Evolutionary conservation across 2,797 vertebrate species (phyloP).

Genomic region (Brachyalestes nurse): DNA sequence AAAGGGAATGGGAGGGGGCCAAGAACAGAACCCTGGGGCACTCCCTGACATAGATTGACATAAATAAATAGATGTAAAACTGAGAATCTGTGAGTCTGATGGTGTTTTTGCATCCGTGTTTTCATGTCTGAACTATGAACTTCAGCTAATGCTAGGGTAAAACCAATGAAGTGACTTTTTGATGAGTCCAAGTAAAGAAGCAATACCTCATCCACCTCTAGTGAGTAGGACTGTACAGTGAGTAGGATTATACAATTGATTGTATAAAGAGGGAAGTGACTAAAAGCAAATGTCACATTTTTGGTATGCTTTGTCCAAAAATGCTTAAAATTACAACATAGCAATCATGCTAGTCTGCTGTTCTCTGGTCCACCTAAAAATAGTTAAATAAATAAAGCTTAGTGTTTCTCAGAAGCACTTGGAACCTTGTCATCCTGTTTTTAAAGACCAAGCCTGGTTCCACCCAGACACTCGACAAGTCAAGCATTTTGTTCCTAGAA

Average conservation of each 20-base stretch:
- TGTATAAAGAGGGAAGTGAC: not conserved
- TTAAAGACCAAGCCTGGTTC: conserved; percentile 10
- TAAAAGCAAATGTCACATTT: not conserved
- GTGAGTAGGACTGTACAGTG: no score
- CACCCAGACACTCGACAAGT: conserved; percentile 42
- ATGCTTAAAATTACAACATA: not conserved
- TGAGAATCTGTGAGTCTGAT: no score
- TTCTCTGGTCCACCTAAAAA: not conserved
- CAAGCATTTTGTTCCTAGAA: conserved; percentile 38
- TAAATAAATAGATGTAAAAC: no score
- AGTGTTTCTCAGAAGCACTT: conserved; percentile 12
- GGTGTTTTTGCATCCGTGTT: no score
- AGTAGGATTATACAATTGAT: not conserved
- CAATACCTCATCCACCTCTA: not conserved
- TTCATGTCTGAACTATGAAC: no score
- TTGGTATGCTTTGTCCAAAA: not conserved
- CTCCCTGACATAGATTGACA: no score
- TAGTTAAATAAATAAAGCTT: conserved; percentile 4
- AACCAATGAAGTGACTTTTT: not conserved
- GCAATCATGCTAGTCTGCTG: not conserved
- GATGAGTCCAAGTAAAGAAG: not conserved
- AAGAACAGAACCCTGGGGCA: no score
- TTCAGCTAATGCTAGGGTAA: not conserved
- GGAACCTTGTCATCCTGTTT: conserved; percentile 19
- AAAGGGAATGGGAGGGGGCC: no score